These are phyloP conservation scores for Ophiodon elongatus DNA, from an alignment of 2,113 vertebrate genomes.

Conservation along the genomic window DNA sequence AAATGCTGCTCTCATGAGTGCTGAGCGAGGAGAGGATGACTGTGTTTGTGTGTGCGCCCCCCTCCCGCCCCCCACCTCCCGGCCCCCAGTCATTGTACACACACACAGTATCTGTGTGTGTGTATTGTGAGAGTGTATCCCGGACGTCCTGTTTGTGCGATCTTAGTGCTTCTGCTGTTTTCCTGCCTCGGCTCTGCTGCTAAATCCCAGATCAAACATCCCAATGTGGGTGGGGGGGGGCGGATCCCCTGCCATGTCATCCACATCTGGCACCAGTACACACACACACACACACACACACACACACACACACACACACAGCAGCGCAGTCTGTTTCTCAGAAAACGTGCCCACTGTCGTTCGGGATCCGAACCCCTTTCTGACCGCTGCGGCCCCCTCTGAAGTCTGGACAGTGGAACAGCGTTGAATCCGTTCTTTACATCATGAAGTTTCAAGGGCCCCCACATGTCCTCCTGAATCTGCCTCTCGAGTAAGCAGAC, in stretches of 20 bases:
- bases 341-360: not conserved
- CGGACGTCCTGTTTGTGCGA: conserved; percentile 76
- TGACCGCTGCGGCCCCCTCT: not conserved
- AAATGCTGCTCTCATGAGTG: not conserved
- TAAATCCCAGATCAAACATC: conserved; percentile 60
- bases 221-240: not conserved
- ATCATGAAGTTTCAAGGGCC: not conserved
- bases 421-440: not conserved
- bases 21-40: not conserved
- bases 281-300: not conserved
- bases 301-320: not conserved
- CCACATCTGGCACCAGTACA: conserved; percentile 1
- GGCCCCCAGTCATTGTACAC: conserved; percentile 10
- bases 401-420: not conserved
- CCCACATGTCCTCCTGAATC: not conserved
- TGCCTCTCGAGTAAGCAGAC: conserved; percentile 3
- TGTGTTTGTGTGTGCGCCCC: not conserved
- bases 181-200: conserved; percentile 51
- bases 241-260: not conserved
- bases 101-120: conserved; percentile 1
- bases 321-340: not conserved
- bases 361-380: not conserved
- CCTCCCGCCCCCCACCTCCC: not conserved
- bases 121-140: conserved; percentile 58
- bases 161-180: conserved; percentile 51